Evolutionary conservation across 2,797 vertebrate species (phyloP).

Genomic region (Kryptolebias ocellatus): DNA sequence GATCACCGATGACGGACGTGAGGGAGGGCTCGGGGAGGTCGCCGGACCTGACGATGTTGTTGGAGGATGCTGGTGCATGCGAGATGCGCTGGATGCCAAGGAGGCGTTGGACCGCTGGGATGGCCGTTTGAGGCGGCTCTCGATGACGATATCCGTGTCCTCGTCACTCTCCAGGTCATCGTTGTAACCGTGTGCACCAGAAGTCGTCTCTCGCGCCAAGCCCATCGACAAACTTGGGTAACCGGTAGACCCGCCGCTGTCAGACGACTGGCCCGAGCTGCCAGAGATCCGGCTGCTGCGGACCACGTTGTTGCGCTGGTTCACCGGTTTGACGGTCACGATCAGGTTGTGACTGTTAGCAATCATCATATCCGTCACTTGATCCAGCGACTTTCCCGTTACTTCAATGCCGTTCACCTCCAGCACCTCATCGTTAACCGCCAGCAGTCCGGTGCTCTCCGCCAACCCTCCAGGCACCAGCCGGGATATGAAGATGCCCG

Average conservation of each 20-base stretch:
- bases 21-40: slow-evolving; percentile 73
- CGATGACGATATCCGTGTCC: slow-evolving; percentile 95
- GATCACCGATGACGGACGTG: slow-evolving; percentile 77
- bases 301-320: slow-evolving; percentile 97
- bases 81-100: slow-evolving; percentile 69
- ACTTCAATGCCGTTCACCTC: slow-evolving; percentile 99
- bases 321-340: slow-evolving; percentile 95
- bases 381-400: slow-evolving; percentile 95
- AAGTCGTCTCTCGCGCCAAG: slow-evolving; percentile 29
- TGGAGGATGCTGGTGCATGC: slow-evolving; percentile 72
- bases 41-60: slow-evolving; percentile 28
- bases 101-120: slow-evolving; percentile 85
- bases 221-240: slow-evolving; percentile 85
- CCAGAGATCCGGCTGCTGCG: slow-evolving; percentile 90
- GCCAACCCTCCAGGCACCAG: slow-evolving; percentile 96
- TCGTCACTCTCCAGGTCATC: slow-evolving; percentile 97
- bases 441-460: slow-evolving; percentile 94
- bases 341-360: slow-evolving; percentile 99
- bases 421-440: slow-evolving; percentile 96
- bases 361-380: slow-evolving; percentile 99
- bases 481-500: slow-evolving; percentile 97
- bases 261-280: slow-evolving; percentile 91
- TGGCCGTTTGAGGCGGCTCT: slow-evolving; percentile 89
- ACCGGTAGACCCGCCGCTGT: slow-evolving; percentile 90
- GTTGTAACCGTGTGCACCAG: slow-evolving; percentile 82